Base-by-base conservation (phyloP, 2,797 vertebrate genomes). In the Parambassis ranga region DNA sequence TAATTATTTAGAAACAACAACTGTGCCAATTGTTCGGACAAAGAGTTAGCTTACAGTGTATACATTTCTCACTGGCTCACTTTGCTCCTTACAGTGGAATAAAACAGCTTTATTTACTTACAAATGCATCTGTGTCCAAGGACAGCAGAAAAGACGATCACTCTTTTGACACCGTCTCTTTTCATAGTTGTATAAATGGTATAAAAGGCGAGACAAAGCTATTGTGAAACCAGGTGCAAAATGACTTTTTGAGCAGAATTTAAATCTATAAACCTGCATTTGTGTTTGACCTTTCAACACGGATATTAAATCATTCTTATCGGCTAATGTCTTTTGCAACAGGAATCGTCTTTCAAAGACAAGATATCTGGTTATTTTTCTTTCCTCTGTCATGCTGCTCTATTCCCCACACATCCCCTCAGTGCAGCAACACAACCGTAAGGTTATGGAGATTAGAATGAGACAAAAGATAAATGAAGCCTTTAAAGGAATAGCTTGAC, bases 271-370 rank as follows among this genome's bases (percentile, higher is more conserved):
- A 56, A 66, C 38, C 28, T 57, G 14, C 41, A 20, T 66, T 62
- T 42, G 27, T 22, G 7, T 65, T 59, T 71, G 74, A 83, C 71
- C 78, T 80, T 83, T 82, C 57, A 61, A 19, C 16, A 32, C 5
- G 8, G 48, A 64, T 51, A 27, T 61, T 77, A 65, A 71, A 63
- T 75, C 32, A 71, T 61, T 71, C 52, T 78, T 73, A 75, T 75
- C 59, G 2, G 27, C 58, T 70, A 52, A 65, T 74, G 71, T 53
- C 46, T 53, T 43, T 58, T 32, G 36, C 67, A 23, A 48, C 47
- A 56, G 10, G 33, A 70, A 53, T 77, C 48, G 53, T 79, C 36
- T 43, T 36, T 70, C 73, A 77, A 35, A 72, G 36, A 35, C 16
- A 11, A 59, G 28, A 26, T 36, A 24, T 49, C 22, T 6, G 19